Evolutionary conservation across 92 coral and sea anemone species (phyloP), one percentile per base, ranked within the genome.

Genomic region (Zoanthus sansibaricus): DNA sequence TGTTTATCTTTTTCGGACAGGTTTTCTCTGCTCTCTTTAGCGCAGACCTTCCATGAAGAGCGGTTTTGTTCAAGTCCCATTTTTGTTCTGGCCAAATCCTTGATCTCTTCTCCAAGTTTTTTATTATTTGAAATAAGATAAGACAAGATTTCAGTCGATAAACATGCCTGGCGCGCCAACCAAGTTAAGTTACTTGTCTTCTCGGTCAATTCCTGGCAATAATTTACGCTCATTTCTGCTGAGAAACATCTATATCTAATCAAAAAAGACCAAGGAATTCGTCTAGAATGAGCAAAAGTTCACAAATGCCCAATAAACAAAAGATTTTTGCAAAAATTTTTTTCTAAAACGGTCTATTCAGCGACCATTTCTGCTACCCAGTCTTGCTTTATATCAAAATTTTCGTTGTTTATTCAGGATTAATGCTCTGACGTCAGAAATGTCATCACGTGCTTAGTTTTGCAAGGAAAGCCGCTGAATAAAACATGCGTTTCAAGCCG

Each of bases 31-130:
- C 79, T 75, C 33, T 75, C 44, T 75, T 6, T 75, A 48, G 79
- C 64, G 15, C 44, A 44, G 64, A 49, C 64, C 62, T 75, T 75
- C 79, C 79, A 49, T 33, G 79, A 16, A 20, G 66, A 75, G 62
- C 64, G 59, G 79, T 48, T 75, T 48, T 52, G 79, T 75, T 75
- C 64, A 49, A 75, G 64, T 75, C 79, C 79, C 79, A 44, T 75
- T 75, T 25, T 51, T 10, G 44, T 75, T 75, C 44, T 51, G 62
- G 79, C 79, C 59, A 75, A 75, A 48, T 75, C 64, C 62, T 75
- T 48, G 62, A 75, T 75, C 64, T 20, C 64, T 21, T 49, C 79
- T 20, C 79, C 66, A 75, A 49, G 79, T 75, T 75, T 49, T 49
- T 75, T 62, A 75, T 48, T 75, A 18, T 49, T 75, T 49, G 17